Conservation (phyloP, 2,797 vertebrate species). For the Cryptoprocta ferox region DNA sequence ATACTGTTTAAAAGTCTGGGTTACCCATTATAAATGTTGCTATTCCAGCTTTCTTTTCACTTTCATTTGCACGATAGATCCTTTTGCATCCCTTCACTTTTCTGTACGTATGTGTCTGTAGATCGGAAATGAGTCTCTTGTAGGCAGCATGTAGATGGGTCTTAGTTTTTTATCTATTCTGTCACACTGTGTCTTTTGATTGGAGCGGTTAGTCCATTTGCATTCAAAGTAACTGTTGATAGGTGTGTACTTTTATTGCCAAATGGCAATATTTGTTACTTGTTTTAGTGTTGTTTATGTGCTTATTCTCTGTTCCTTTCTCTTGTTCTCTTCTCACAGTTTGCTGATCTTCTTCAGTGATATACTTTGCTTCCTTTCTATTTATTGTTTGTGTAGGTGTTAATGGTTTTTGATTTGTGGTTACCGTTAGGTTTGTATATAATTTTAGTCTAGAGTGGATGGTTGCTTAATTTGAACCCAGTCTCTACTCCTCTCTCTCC, state of each 20-base stretch:
- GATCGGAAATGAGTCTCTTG: background rate
- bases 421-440: background rate
- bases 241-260: background rate
- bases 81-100: background rate
- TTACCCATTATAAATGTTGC: background rate
- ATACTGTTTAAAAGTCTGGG: background rate
- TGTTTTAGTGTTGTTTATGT: background rate
- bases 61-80: background rate
- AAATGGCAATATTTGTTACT: background rate
- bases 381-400: background rate
- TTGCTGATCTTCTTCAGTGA: background rate
- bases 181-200: background rate
- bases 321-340: background rate
- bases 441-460: background rate
- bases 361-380: background rate
- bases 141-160: background rate
- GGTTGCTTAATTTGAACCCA: background rate
- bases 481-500: background rate
- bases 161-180: background rate
- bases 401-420: background rate
- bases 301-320: background rate
- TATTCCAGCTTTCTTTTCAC: background rate
- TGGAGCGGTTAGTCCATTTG: background rate
- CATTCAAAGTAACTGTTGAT: background rate
- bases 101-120: background rate